A percentile compares a stretch with the other conserved stretches of the same genome.
Evolutionary conservation across 2,888 invertebrate genomes (phyloP).

Genomic region (Sarcophaga rosellei): DNA sequence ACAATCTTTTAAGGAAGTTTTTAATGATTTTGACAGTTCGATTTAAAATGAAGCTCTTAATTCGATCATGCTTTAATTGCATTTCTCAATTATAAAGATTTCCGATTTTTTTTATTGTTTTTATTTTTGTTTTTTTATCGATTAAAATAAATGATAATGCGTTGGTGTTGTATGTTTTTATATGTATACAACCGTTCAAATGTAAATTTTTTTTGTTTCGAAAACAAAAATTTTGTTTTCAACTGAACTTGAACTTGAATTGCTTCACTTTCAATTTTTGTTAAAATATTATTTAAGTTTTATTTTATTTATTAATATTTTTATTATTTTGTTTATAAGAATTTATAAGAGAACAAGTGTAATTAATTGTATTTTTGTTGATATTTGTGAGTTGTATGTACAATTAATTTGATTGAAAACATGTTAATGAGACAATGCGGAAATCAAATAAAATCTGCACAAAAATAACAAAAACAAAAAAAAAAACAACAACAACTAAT

Average conservation of each 20-base stretch:
- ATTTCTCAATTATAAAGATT: too few relatives aligned
- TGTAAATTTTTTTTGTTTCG: too few relatives aligned
- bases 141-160: too few relatives aligned
- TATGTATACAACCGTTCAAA: too few relatives aligned
- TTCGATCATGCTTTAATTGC: too few relatives aligned
- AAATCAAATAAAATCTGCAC: conserved; percentile 29
- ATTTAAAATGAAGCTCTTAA: too few relatives aligned
- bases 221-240: too few relatives aligned
- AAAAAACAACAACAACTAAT: conserved; percentile 44
- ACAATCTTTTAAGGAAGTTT: too few relatives aligned
- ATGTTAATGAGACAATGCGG: conserved; percentile 62
- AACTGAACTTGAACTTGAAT: conserved; percentile 63
- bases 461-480: neutral
- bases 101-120: too few relatives aligned
- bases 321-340: conserved; percentile 10
- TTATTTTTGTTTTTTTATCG: too few relatives aligned
- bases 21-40: too few relatives aligned
- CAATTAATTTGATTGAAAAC: conserved; percentile 58
- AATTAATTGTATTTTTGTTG: conserved; percentile 39
- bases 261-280: conserved; percentile 63
- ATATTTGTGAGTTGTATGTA: conserved; percentile 2
- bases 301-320: conserved; percentile 14
- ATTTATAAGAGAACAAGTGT: conserved; percentile 9
- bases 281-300: conserved; percentile 17
- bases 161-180: too few relatives aligned